A percentile compares a stretch with the other conserved stretches of the same genome.
These are phyloP conservation scores for Catharus minimus DNA, from an alignment of 2,113 vertebrate species.

Conservation along the genomic window DNA sequence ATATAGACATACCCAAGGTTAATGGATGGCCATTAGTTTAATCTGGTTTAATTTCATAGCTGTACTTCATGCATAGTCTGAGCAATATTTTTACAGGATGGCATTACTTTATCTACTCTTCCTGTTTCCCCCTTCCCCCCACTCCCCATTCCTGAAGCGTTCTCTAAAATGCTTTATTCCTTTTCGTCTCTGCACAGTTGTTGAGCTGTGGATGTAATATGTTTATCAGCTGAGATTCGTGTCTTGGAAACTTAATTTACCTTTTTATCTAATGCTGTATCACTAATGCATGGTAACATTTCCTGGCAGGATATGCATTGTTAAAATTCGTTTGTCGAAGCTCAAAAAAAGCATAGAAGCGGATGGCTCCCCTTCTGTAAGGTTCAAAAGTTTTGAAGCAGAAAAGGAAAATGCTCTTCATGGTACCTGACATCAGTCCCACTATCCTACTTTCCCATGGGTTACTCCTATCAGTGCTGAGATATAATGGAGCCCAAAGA, in stretches of 20 bases:
- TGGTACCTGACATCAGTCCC: conserved; percentile 48
- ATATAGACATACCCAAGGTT: background rate
- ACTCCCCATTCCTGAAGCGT: background rate
- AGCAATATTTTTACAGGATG: background rate
- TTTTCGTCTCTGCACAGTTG: background rate
- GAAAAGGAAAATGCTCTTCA: conserved; percentile 35
- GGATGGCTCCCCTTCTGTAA: background rate
- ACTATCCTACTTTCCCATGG: conserved; percentile 54
- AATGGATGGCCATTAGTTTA: background rate
- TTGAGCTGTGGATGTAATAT: conserved; percentile 21
- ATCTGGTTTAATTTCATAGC: background rate
- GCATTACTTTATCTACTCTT: background rate
- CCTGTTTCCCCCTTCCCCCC: background rate
- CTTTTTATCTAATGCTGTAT: conserved; percentile 47
- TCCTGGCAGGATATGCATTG: conserved; percentile 71
- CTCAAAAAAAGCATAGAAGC: background rate
- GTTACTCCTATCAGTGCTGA: conserved; percentile 31
- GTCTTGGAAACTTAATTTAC: conserved; percentile 44
- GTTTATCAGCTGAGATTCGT: conserved; percentile 23
- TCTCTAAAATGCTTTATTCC: background rate
- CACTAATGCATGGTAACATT: conserved; percentile 46
- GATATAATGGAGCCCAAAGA: conserved; percentile 34
- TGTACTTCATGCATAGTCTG: background rate
- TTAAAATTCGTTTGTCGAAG: conserved; percentile 1
- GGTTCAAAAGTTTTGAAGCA: conserved; percentile 34